Evolutionary conservation across 2,113 vertebrate genomes (phyloP), one percentile per base, ranked within the genome.

Genomic region (Alligator mississippiensis): DNA sequence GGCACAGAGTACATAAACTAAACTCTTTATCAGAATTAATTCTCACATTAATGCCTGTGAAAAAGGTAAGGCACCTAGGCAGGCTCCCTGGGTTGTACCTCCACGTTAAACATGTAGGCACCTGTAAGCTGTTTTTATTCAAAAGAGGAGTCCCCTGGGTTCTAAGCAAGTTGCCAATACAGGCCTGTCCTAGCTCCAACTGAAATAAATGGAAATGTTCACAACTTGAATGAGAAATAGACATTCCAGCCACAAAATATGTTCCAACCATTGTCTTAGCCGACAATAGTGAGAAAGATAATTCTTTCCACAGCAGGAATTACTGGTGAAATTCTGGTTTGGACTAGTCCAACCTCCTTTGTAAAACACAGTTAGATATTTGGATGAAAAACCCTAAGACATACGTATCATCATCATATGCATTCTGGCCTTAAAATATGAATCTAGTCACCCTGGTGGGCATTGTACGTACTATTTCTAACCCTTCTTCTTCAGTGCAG

Each of bases 231-330:
- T 28, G 57, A 96, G 47, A 94, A 93, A 92, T 90, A 4, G 66
- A 59, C 77, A 62, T 1, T 75, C 91, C 84, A 87, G 58, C 55
- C 79, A 60, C 62, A 89, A 76, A 75, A 86, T 93, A 91, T 82
- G 87, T 86, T 86, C 72, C 88, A 47, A 59, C 64, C 77, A 2
- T 55, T 58, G 28, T 75, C 28, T 54, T 79, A 78, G 1, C 63
- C 62, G 57, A 27, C 90, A 84, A 86, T 86, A 89, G 89, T 28
- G 81, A 2, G 9, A 90, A 30, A 9, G 19, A 3, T 85, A 38
- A 82, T 90, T 95, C 82, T 34, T 93, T 95, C 79, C 86, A 68
- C 63, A 80, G 58, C 47, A 92, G 79, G 54, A 87, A 88, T 78
- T 17, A 82, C 11, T 74, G 19, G 76, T 91, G 60, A 95, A 88